Conservation (phyloP, 2,113 vertebrate species). For the Eublepharis macularius region DNA sequence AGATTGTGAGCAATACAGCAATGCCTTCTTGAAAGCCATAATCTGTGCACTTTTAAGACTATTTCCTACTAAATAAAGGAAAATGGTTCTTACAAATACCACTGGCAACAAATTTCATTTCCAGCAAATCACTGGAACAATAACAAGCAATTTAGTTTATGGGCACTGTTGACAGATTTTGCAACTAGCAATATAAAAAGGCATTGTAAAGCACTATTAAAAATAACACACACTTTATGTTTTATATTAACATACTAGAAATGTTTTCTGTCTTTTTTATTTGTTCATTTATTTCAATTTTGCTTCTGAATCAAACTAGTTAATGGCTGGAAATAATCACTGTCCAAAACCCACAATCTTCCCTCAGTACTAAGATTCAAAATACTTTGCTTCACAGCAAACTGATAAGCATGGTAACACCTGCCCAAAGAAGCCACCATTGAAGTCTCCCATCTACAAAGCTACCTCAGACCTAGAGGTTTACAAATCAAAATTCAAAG, state of each 20-base stretch:
- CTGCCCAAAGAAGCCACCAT: background rate
- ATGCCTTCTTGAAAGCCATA: conserved; percentile 46
- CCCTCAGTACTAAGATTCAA: background rate
- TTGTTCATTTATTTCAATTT: conserved; percentile 39
- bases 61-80: conserved; percentile 40
- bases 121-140: conserved; percentile 43
- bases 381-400: background rate
- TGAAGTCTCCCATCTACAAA: background rate
- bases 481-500: background rate
- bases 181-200: conserved; percentile 44
- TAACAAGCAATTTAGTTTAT: conserved; percentile 52
- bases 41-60: conserved; percentile 30
- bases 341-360: accelerated
- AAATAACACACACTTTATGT: conserved; percentile 46
- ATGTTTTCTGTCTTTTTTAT: conserved; percentile 25
- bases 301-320: background rate
- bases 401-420: background rate
- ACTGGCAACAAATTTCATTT: conserved; percentile 50
- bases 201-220: conserved; percentile 45
- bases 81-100: conserved; percentile 50
- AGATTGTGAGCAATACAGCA: conserved; percentile 35
- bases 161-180: conserved; percentile 37
- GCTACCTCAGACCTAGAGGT: background rate
- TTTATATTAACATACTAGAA: conserved; percentile 33
- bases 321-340: background rate